Percentiles rank a stretch among this genome's conserved stretches.
Evolutionary conservation across 2,888 invertebrate genomes (phyloP).

Genomic region (Hypercompe scribonia): DNA sequence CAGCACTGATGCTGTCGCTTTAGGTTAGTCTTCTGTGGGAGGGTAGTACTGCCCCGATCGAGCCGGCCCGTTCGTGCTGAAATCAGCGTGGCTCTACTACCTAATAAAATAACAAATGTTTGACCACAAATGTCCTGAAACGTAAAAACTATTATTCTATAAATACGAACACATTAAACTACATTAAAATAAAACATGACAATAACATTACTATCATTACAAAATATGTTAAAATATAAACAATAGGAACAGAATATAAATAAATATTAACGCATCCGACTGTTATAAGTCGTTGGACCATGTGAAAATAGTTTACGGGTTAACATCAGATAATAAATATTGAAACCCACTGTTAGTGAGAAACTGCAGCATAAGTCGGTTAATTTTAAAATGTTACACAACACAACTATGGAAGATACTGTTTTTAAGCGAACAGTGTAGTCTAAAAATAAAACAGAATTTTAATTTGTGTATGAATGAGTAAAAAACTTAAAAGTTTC

Average conservation of each 20-base stretch:
- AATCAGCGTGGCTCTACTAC: too few relatives aligned
- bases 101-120: too few relatives aligned
- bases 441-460: background rate
- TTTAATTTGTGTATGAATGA: too few relatives aligned
- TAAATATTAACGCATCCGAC: conserved; percentile 55
- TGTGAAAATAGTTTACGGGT: conserved; percentile 60
- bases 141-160: too few relatives aligned
- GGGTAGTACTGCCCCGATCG: too few relatives aligned
- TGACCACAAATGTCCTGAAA: too few relatives aligned
- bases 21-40: too few relatives aligned
- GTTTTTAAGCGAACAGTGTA: background rate
- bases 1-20: too few relatives aligned
- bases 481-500: too few relatives aligned
- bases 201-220: conserved; percentile 27
- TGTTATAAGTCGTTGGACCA: conserved; percentile 39
- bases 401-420: conserved; percentile 25
- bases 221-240: conserved; percentile 33
- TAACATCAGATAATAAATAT: conserved; percentile 70
- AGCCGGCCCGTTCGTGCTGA: too few relatives aligned
- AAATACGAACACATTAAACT: too few relatives aligned
- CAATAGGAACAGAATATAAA: conserved; percentile 57
- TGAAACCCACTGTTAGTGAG: conserved; percentile 57
- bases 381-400: conserved; percentile 60
- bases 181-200: conserved; percentile 16
- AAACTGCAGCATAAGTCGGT: conserved; percentile 57